Evolutionary conservation across 2,888 invertebrate species (phyloP).

Genomic region (Agrochola macilenta): DNA sequence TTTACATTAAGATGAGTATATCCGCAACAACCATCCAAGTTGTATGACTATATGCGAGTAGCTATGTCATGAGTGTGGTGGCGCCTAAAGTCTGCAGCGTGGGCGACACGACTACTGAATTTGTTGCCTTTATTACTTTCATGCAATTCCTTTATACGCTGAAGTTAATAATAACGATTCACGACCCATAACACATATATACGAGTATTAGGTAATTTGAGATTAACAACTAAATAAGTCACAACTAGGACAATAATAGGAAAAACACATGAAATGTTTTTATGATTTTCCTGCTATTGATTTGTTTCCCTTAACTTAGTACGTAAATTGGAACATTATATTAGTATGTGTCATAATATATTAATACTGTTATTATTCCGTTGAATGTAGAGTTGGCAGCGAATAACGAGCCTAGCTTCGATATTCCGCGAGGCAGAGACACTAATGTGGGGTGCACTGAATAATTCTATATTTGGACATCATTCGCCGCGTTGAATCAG

Average conservation of each 20-base stretch:
- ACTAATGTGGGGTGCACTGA: slow-evolving; percentile 71
- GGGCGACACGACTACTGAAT: slow-evolving; percentile 84
- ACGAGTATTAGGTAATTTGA: slow-evolving; percentile 26
- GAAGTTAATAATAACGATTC: slow-evolving; percentile 56
- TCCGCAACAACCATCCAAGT: slow-evolving; percentile 56
- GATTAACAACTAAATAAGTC: slow-evolving; percentile 17
- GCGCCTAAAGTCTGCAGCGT: slow-evolving; percentile 87
- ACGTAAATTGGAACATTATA: slow-evolving; percentile 17
- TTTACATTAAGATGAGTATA: slow-evolving; percentile 68
- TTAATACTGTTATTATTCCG: slow-evolving; percentile 32
- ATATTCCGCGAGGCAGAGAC: slow-evolving; percentile 60
- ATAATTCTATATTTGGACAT: slow-evolving; percentile 78
- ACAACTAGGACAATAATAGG: slow-evolving; percentile 20
- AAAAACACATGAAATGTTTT: slow-evolving; percentile 38
- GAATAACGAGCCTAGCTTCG: slow-evolving; percentile 64
- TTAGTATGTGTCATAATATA: slow-evolving; percentile 8
- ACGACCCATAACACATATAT: slow-evolving; percentile 35
- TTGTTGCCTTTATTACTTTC: slow-evolving; percentile 83
- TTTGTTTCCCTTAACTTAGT: slow-evolving; percentile 14
- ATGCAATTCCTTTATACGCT: slow-evolving; percentile 78
- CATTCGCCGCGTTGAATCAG: slow-evolving; percentile 74
- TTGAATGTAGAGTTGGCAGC: slow-evolving; percentile 55
- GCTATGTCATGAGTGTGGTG: slow-evolving; percentile 68
- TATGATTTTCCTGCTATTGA: slow-evolving; percentile 50
- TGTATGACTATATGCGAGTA: slow-evolving; percentile 53